These are phyloP conservation scores for Edolisoma coerulescens DNA, from an alignment of 2,113 vertebrate genomes.

Conservation along the genomic window DNA sequence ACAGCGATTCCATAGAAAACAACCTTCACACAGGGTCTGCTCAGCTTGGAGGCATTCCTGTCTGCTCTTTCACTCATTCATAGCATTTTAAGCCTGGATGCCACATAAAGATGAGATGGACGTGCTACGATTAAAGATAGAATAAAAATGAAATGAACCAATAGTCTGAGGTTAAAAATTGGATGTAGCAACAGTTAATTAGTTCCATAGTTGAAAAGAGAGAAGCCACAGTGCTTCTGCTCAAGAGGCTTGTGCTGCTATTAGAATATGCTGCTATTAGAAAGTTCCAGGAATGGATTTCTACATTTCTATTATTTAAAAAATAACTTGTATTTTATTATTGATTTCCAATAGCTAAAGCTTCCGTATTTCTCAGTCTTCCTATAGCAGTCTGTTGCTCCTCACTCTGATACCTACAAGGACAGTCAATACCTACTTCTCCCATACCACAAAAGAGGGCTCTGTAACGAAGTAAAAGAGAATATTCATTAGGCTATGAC, in stretches of 20 bases:
- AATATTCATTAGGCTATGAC: background rate
- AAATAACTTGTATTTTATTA: background rate
- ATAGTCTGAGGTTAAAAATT: conserved; percentile 51
- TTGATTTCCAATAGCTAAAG: background rate
- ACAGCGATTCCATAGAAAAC: conserved; percentile 63
- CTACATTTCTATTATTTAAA: background rate
- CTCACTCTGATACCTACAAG: background rate
- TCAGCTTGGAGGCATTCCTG: conserved; percentile 59
- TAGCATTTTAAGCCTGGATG: conserved; percentile 42
- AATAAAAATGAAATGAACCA: conserved; percentile 63
- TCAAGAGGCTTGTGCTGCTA: background rate
- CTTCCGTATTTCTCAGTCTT: background rate
- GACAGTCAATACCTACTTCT: background rate
- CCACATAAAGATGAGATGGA: conserved; percentile 42
- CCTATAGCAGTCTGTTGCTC: background rate
- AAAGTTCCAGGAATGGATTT: background rate
- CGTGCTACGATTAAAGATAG: conserved; percentile 54
- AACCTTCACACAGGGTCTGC: conserved; percentile 45
- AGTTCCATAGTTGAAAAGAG: conserved; percentile 27
- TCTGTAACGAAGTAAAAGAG: background rate
- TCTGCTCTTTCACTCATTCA: conserved; percentile 43
- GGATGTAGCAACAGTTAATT: conserved; percentile 58
- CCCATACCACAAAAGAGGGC: background rate
- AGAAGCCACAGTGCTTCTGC: background rate
- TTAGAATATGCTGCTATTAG: background rate